These are phyloP conservation scores for Vultur gryphus DNA, from an alignment of 2,797 vertebrate genomes.

Conservation along the genomic window DNA sequence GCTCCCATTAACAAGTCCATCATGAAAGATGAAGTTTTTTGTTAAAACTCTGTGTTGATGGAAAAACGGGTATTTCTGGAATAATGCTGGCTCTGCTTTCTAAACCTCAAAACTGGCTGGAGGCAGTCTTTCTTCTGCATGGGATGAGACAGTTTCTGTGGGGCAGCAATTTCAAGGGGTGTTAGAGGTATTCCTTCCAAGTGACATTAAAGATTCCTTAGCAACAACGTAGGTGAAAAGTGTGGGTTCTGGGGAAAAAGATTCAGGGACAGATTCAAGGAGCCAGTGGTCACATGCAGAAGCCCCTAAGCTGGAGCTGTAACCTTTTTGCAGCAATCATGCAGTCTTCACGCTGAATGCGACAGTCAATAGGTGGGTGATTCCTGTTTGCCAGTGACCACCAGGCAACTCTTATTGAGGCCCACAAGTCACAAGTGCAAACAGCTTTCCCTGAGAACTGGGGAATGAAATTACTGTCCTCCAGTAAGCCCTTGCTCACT, in stretches of 20 bases:
- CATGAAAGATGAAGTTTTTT: not conserved
- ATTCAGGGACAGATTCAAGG: not conserved
- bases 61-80: not conserved
- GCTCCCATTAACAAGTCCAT: not conserved
- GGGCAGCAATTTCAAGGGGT: not conserved
- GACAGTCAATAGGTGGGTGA: rapidly evolving
- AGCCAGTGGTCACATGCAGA: not conserved
- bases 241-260: not conserved
- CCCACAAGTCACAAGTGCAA: rapidly evolving
- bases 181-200: not conserved
- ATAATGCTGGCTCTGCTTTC: not conserved
- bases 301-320: not conserved
- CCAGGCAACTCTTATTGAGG: rapidly evolving
- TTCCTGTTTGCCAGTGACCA: not conserved
- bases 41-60: not conserved
- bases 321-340: rapidly evolving
- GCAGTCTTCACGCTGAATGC: not conserved
- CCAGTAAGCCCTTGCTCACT: not conserved
- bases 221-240: not conserved
- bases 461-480: not conserved
- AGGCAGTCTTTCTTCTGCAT: not conserved
- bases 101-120: not conserved
- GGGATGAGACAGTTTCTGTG: not conserved
- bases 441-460: not conserved
- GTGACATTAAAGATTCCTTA: not conserved